Evolutionary conservation across 2,113 vertebrate genomes (phyloP), one percentile per base, ranked within the genome.

Genomic region (Choloepus hoffmanni): DNA sequence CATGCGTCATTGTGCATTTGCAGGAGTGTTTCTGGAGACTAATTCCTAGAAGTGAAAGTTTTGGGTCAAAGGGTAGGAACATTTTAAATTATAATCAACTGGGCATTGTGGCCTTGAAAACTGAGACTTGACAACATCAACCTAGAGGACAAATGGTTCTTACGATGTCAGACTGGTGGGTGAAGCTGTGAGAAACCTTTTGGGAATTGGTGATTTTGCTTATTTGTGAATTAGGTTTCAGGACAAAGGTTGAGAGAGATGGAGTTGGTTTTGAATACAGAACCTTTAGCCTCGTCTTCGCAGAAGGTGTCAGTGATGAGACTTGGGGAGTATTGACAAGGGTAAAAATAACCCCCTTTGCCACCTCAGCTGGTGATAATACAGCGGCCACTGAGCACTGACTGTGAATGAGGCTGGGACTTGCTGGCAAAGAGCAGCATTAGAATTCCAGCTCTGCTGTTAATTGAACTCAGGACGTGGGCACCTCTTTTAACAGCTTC

Each of bases 91-190:
- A 76, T 60, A 94, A 68, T 67, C 79, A 83, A 4, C 72, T 5
- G 28, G 74, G 21, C 23, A 67, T 58, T 79, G 77, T 73, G 30
- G 82, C 58, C 70, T 86, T 95, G 58, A 93, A 58, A 96, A 73
- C n/a, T 72, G 62, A 94, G 79, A 53, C 28, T 7, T 36, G 74
- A 74, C 58, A 90, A 23, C 45, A 15, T 95, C 58, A 23, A 45
- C 43, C 70, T 55, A 1, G 28, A 53, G 15, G 36, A 53, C 76
- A 85, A 14, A 36, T 63, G 26, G 45, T 79, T 83, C 67, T 95
- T 7, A 3, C 19, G n/a, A 30, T 36, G 45, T 72, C 72, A 77
- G 5, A 30, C 30, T 40, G 18, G n/a, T 62, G 55, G 74, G 43
- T 28, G 85, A 60, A 60, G 58, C 77, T 74, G 43, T 67, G 58